Conservation (phyloP, 1,140 invertebrate species). For the Brachionus paranguensis region DNA sequence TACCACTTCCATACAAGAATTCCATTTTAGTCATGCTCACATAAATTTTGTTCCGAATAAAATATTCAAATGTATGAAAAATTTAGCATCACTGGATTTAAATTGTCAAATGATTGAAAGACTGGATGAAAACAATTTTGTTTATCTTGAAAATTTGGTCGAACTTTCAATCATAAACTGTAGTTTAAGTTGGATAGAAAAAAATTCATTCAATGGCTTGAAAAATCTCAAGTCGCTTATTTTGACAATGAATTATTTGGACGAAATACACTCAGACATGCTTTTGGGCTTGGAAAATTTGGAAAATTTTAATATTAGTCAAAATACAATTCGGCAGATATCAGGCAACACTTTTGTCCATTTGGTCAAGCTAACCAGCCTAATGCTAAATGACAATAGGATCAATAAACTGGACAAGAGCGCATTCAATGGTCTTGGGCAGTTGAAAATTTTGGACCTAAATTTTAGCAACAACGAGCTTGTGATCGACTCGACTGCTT, state of each 20-base stretch:
- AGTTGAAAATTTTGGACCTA: background rate
- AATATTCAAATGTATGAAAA: background rate
- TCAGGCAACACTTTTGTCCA: background rate
- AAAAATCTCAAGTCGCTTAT: background rate
- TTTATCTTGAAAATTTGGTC: background rate
- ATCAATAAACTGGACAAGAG: background rate
- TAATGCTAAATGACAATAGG: background rate
- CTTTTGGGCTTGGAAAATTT: background rate
- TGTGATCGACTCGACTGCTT: background rate
- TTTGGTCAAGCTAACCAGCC: background rate
- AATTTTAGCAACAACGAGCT: background rate
- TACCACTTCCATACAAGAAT: background rate
- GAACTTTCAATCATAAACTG: background rate
- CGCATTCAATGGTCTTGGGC: background rate
- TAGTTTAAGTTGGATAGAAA: background rate
- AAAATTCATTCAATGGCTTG: background rate
- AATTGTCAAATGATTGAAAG: background rate
- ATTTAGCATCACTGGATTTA: background rate
- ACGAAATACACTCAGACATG: background rate
- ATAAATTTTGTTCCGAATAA: background rate
- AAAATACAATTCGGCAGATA: background rate
- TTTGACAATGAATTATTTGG: background rate
- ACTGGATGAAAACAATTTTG: background rate
- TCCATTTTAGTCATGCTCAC: background rate
- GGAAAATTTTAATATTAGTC: background rate